Conservation (phyloP, 2,113 vertebrate species). For the Nesospiza acunhae region DNA sequence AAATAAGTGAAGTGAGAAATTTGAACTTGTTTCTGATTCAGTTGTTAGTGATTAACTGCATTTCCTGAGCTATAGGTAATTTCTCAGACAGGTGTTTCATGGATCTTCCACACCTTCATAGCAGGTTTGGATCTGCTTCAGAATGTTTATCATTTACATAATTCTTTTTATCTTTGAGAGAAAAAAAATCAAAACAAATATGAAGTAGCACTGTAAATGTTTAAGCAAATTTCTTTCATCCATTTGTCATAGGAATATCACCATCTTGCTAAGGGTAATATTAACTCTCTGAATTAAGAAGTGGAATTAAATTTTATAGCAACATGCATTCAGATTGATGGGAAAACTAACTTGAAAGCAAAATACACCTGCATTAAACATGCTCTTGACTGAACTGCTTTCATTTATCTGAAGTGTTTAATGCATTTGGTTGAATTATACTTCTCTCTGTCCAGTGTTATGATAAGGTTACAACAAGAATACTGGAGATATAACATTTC, state of each 20-base stretch:
- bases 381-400: not conserved
- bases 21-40: not conserved
- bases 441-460: not conserved
- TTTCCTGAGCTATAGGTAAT: not conserved
- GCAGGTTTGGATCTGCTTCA: not conserved
- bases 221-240: not conserved
- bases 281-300: not conserved
- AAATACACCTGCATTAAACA: not conserved
- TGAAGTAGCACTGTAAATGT: not conserved
- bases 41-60: not conserved
- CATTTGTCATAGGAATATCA: not conserved
- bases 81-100: not conserved
- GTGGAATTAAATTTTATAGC: not conserved
- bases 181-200: not conserved
- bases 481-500: not conserved
- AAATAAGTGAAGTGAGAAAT: not conserved
- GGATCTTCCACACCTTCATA: not conserved
- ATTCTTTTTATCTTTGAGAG: not conserved
- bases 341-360: not conserved
- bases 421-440: not conserved
- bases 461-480: not conserved
- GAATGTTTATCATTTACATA: not conserved
- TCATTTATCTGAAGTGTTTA: not conserved
- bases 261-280: not conserved
- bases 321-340: not conserved